A percentile compares a stretch with the other conserved stretches of the same genome.
phyloP scores from a whole-genome alignment of 2,888 invertebrate species.

The Parnassius glacialis region DNA sequence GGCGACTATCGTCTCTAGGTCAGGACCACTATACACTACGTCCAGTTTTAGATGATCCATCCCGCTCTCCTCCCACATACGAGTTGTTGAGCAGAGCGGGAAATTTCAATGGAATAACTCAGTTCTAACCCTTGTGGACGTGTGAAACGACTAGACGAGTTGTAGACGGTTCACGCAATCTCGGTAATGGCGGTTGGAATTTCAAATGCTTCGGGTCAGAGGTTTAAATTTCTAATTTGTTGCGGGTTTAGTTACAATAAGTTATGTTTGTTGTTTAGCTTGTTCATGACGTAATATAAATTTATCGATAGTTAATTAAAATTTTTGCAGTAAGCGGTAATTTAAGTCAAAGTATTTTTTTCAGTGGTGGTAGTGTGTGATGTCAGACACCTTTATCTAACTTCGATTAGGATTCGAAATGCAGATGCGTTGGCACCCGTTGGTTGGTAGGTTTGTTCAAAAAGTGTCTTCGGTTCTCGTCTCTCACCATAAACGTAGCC shows the following conservation, averaged over 20 bases:
- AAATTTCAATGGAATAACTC: slow-evolving; percentile 47
- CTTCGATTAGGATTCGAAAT: no score
- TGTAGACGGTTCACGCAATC: slow-evolving; percentile 58
- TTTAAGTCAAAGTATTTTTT: no score
- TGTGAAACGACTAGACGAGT: slow-evolving; percentile 64
- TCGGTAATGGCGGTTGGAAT: slow-evolving; percentile 40
- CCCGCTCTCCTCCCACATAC: slow-evolving; percentile 29
- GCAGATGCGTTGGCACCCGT: no score
- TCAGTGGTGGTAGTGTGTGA: no score
- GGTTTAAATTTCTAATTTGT: slow-evolving; percentile 39
- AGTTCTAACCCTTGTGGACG: slow-evolving; percentile 48
- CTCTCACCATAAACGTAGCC: no score
- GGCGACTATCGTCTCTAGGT: slow-evolving; percentile 74
- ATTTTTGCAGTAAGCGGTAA: no score
- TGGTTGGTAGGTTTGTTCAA: no score
- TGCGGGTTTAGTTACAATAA: slow-evolving; percentile 43
- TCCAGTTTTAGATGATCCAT: slow-evolving; percentile 46
- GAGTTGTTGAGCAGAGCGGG: slow-evolving; percentile 23
- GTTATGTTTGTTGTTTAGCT: neutral
- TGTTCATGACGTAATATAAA: slow-evolving; percentile 22
- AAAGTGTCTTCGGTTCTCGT: no score
- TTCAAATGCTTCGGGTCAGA: slow-evolving; percentile 38
- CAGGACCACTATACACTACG: slow-evolving; percentile 72
- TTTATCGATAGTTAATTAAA: no score
- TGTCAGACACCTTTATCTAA: no score